Conservation (phyloP, 1,140 invertebrate genomes). For the Dendrolimus kikuchii region DNA sequence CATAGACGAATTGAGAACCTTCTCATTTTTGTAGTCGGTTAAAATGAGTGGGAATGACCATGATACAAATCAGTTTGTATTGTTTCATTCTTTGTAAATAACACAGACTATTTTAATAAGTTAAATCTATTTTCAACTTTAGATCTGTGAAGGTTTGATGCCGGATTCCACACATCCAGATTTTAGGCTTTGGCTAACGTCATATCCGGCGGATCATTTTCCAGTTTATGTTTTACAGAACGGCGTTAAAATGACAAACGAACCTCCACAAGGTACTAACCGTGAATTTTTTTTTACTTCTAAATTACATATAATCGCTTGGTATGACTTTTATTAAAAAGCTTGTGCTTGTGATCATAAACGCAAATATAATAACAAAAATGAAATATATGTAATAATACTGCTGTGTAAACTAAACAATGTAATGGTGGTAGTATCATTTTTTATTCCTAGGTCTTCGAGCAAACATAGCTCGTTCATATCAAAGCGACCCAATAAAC, state of each 20-base stretch:
- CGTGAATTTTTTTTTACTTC: too few species aligned
- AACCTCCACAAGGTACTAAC: constrained; percentile 90
- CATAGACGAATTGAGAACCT: too few species aligned
- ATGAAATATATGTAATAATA: too few species aligned
- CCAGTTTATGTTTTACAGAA: constrained; percentile 94
- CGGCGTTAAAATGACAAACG: constrained; percentile 97
- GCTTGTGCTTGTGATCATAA: not conserved
- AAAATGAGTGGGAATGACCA: too few species aligned
- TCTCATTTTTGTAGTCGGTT: too few species aligned
- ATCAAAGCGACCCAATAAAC: constrained; percentile 89
- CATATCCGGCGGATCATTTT: constrained; percentile 93
- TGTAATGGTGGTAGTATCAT: too few species aligned
- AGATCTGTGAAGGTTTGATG: constrained; percentile 86
- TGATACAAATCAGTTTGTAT: too few species aligned
- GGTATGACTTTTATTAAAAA: not conserved
- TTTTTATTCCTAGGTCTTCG: constrained; percentile 67
- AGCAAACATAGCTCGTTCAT: constrained; percentile 84
- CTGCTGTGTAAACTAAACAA: too few species aligned
- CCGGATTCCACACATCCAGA: constrained; percentile 87
- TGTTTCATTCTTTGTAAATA: constrained; percentile 1
- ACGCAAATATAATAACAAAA: too few species aligned
- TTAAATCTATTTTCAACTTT: not conserved
- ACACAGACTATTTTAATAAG: not conserved
- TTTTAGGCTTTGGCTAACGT: constrained; percentile 95
- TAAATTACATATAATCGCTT: not conserved